Base-by-base conservation (phyloP, 2,888 invertebrate species). In the Tinea semifulvella region DNA sequence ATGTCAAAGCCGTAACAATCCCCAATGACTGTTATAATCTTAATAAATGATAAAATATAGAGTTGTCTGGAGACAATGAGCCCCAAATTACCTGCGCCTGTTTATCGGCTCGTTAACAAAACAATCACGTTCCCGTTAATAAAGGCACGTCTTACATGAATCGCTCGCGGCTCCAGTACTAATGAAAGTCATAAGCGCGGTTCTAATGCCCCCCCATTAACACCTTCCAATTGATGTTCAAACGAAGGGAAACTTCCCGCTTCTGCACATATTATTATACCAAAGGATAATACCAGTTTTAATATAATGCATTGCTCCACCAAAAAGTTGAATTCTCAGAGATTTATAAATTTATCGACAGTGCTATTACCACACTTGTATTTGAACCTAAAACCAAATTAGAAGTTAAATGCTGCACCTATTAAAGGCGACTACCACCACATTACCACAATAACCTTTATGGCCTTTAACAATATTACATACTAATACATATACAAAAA, bases 101-200 rank as follows among this genome's bases (percentile, higher is more conserved):
- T 53, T 56, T 58, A 63, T 59, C 50, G 61, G 63, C 70, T 61
- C 61, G 72, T 76, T 73, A 65, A 61, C 63, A 76, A 70, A 67
- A 68, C 63, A 68, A 65, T 68, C 75, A 74, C 73, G 74, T 75
- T 63, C 55, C 61, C 61, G 64, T 58, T 75, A 73, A 75, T 70
- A 70, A 72, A 65, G 61, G 66, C 75, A 74, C 75, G 74, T 77
- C 65, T 66, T 63, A 70, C 67, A 71, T 68, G 71, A 71, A 75
- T 74, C 70, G 68, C 67, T 70, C 58, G 68, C 61, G 68, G 72
- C 68, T 71, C 63, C 61, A 57, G 61, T 63, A 58, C 65, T 77
- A 74, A 75, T 76, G 71, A 73, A 71, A 72, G 64, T 76, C 70
- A 74, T 76, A 72, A 74, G 68, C 68, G 73, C 68, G 69, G 66